phyloP scores from a whole-genome alignment of 1,140 invertebrate genomes.

The Drosophila lacertosa region DNA sequence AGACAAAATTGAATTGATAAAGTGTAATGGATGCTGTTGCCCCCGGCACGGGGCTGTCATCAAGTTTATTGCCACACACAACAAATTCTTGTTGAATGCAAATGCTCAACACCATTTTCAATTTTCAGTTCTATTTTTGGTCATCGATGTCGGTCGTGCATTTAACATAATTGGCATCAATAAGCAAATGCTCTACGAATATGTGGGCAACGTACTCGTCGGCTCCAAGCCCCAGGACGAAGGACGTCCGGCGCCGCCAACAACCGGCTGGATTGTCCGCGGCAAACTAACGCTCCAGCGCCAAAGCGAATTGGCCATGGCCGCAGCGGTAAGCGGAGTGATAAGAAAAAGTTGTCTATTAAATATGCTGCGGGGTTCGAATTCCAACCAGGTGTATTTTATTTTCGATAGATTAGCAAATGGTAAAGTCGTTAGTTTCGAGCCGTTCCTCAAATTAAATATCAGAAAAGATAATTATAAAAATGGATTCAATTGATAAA shows the following conservation, averaged over 20 bases:
- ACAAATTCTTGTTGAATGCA: conserved; percentile 25
- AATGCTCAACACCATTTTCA: conserved; percentile 38
- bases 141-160: conserved; percentile 67
- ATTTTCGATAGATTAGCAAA: no score
- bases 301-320: conserved; percentile 66
- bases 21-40: conserved; percentile 58
- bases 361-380: not conserved
- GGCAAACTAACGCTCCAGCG: conserved; percentile 80
- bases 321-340: conserved; percentile 73
- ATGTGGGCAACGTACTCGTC: conserved; percentile 78
- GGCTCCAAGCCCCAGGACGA: conserved; percentile 81
- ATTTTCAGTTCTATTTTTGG: conserved; percentile 75
- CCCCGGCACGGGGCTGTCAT: conserved; percentile 25
- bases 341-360: not conserved
- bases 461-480: no score
- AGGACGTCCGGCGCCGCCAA: conserved; percentile 66
- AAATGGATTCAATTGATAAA: no score
- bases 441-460: no score
- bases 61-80: conserved; percentile 68
- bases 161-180: conserved; percentile 80
- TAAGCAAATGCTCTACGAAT: conserved; percentile 83
- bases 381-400: no score
- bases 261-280: conserved; percentile 81
- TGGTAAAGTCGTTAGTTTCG: no score
- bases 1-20: conserved; percentile 75